Evolutionary conservation across 2,113 vertebrate genomes (phyloP), one percentile per base, ranked within the genome.

Genomic region (Aphyosemion australe): DNA sequence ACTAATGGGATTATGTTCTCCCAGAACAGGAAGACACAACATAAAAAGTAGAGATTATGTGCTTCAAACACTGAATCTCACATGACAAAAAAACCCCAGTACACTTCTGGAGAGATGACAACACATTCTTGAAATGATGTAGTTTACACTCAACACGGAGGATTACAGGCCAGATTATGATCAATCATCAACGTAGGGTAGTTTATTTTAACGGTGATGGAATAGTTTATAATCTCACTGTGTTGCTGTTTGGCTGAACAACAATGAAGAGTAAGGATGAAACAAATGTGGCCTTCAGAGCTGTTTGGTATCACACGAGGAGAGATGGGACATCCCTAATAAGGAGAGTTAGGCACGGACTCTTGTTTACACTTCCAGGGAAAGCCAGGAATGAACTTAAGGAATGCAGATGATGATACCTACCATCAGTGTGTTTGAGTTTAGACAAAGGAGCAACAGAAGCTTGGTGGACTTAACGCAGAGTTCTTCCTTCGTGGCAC

Each of bases 381-480:
- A 72, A 67, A 72, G 12, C 45, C 45, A 47, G 48, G 11, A 26
- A 18, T 53, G 34, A 19, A 14, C 8, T 52, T 16, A 5, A 55
- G 82, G 84, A 87, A 87, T 87, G 65, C 43, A 82, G 74, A 74
- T 55, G 78, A 90, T 68, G 71, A 83, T 80, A 78, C 83, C 80
- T 79, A 62, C 66, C 64, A 12, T 65, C 39, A 47, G 48, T 13
- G 49, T 41, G 61, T 34, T 53, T 65, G 62, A 19, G 60, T 66
- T 60, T 53, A 53, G 18, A 66, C 45, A 52, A 18, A 34, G 1
- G 21, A 65, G 66, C 18, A 16, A 71, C 84, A 76, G 80, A 84
- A 64, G 64, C 43, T 55, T 26, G 41, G 46, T n/a, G 50, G 60
- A 68, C 45, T 52, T 64, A 12, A 41, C 39, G 37, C 48, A 6